Percentiles rank a stretch among this genome's conserved stretches.
Evolutionary conservation across 2,797 vertebrate species (phyloP).

Genomic region (Poeciliopsis gracilis): DNA sequence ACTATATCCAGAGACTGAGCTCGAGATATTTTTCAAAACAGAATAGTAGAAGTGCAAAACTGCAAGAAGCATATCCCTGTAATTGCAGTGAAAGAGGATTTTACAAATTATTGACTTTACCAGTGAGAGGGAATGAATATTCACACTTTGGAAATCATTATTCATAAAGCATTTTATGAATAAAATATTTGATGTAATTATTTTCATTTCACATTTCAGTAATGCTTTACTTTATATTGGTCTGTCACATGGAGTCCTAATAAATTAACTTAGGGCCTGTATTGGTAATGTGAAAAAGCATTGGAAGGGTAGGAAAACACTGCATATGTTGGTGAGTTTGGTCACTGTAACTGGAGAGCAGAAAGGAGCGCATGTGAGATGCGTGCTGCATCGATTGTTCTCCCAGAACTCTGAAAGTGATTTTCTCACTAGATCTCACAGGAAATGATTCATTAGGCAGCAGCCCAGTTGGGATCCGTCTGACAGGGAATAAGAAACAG

Average conservation of each 20-base stretch:
- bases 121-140: background rate
- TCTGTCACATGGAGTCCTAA: background rate
- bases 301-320: background rate
- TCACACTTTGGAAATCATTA: background rate
- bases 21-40: background rate
- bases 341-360: conserved; percentile 40
- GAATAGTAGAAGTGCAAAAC: background rate
- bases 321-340: conserved; percentile 45
- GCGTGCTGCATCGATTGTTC: conserved; percentile 41
- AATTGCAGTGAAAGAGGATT: background rate
- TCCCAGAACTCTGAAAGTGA: conserved; percentile 68
- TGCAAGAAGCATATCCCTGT: background rate
- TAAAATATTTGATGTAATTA: too few species aligned
- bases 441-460: conserved; percentile 77
- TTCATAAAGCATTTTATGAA: background rate
- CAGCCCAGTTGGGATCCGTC: conserved; percentile 63
- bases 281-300: background rate
- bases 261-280: background rate
- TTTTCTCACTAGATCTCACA: conserved; percentile 73
- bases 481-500: conserved; percentile 76
- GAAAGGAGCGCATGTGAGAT: conserved; percentile 39
- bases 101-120: background rate
- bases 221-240: background rate
- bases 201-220: background rate
- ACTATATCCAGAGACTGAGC: background rate